Evolutionary conservation across 2,888 invertebrate species (phyloP).

Genomic region (Lepidochrysops patricia): DNA sequence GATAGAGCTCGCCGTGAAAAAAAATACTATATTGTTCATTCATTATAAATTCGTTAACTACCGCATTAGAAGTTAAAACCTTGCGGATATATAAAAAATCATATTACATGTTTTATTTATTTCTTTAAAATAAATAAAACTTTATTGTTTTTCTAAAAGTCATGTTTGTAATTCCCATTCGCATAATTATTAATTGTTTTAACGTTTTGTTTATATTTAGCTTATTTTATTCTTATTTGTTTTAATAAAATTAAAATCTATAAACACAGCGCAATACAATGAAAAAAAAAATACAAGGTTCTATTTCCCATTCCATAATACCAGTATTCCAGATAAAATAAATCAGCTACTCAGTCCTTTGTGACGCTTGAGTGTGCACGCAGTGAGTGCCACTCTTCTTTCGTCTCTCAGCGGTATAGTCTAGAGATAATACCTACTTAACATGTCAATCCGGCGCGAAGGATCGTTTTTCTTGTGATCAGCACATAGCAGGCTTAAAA

Average conservation of each 20-base stretch:
- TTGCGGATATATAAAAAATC: not conserved
- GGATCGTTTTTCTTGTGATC: not conserved
- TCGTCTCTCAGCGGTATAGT: not conserved
- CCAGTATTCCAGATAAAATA: not conserved
- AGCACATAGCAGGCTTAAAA: not conserved
- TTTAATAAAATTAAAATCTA: not conserved
- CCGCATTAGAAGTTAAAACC: not conserved
- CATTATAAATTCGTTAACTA: not conserved
- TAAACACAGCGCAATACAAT: not conserved
- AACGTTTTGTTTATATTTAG: too few relatives aligned
- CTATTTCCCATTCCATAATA: not conserved
- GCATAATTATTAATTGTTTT: too few relatives aligned
- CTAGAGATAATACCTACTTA: not conserved
- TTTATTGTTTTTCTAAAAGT: too few relatives aligned
- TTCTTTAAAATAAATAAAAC: too few relatives aligned
- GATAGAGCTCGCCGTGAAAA: not conserved
- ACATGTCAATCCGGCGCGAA: not conserved
- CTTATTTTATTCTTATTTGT: too few relatives aligned
- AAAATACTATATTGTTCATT: not conserved
- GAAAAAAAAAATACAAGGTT: not conserved
- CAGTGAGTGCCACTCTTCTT: not conserved
- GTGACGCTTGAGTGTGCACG: not conserved
- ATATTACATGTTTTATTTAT: too few relatives aligned
- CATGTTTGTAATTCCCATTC: too few relatives aligned
- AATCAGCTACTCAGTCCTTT: not conserved